Conservation (phyloP, 2,797 vertebrate genomes). For the Labeo calbasu region DNA sequence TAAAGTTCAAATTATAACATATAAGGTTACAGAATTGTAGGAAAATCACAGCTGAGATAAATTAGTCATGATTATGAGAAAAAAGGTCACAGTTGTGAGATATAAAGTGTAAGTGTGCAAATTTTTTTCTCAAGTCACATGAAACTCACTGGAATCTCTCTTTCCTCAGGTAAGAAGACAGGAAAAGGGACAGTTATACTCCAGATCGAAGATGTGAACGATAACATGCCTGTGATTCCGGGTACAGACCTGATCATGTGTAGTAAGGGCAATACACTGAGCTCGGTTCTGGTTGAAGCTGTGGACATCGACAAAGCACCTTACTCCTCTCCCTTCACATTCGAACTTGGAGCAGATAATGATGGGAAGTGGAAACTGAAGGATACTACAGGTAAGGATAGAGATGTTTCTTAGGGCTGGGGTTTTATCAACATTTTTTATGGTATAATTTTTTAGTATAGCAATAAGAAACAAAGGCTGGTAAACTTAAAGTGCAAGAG, state of each 20-base stretch:
- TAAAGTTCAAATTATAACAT: background rate
- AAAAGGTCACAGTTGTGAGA: background rate
- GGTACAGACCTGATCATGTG: conserved; percentile 70
- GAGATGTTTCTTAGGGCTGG: background rate
- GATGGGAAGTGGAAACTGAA: conserved; percentile 70
- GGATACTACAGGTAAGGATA: conserved; percentile 70
- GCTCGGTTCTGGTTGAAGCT: conserved; percentile 66
- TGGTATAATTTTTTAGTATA: background rate
- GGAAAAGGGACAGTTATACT: conserved; percentile 82
- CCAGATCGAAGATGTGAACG: conserved; percentile 78
- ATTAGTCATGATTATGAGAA: background rate
- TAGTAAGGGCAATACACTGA: conserved; percentile 59
- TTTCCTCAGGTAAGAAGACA: conserved; percentile 77
- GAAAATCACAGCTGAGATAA: background rate
- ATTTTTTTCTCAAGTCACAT: background rate
- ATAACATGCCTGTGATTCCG: conserved; percentile 74
- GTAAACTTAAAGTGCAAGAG: background rate
- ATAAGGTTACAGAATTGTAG: background rate
- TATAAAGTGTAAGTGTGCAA: background rate
- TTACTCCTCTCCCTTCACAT: conserved; percentile 77
- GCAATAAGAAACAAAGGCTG: too few species aligned
- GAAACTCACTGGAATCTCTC: conserved; percentile 11
- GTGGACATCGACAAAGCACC: conserved; percentile 73
- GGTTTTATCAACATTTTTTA: background rate
- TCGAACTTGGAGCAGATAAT: conserved; percentile 60